Evolutionary conservation across 2,888 invertebrate species (phyloP), one percentile per base, ranked within the genome.

Genomic region (Aphodius sticticus): DNA sequence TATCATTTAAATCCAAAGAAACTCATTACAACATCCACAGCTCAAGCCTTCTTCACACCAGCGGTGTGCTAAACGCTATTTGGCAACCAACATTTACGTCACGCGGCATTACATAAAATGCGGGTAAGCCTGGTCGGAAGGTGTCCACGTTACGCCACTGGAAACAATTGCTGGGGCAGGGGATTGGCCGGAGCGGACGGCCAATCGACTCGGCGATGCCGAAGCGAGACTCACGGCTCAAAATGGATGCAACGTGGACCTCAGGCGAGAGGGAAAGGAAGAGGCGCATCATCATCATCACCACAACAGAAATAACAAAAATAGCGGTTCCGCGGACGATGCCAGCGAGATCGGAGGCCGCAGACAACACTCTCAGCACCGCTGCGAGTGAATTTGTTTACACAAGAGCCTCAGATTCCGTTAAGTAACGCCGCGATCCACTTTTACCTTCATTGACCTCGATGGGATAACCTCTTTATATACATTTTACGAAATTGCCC

Each of bases 371-470:
- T 70, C 7, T 70, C 16, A 4, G 70, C 70, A 9, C 70, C n/a
- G 70, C 70, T n/a, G 53, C 53, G 12, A 53, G 53, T 53, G 53
- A 53, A 53, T 53, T 53, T 53, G 53, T 53, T 53, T 53, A 53
- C 53, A 53, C 53, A 53, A 53, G 53, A 53, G 53, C 9, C 53
- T 53, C 53, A 12, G 53, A 53, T 53, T 74, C 74, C 36, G 36
- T 74, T 74, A 74, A 74, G 74, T 74, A 74, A 74, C 37, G n/a
- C n/a, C 36, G 74, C 74, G 74, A 74, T 77, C 80, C 77, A 80
- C 80, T 80, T 80, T 80, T 80, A 80, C 80, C 80, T 80, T 80
- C 80, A 77, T 77, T 77, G 77, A 80, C 80, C 77, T 77, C 74
- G 36, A 74, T 74, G 74, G 74, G 26, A 74, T 74, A 74, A 74